A percentile compares a stretch with the other conserved stretches of the same genome.
Evolutionary conservation across 2,113 vertebrate genomes (phyloP).

Genomic region (Mus pahari): DNA sequence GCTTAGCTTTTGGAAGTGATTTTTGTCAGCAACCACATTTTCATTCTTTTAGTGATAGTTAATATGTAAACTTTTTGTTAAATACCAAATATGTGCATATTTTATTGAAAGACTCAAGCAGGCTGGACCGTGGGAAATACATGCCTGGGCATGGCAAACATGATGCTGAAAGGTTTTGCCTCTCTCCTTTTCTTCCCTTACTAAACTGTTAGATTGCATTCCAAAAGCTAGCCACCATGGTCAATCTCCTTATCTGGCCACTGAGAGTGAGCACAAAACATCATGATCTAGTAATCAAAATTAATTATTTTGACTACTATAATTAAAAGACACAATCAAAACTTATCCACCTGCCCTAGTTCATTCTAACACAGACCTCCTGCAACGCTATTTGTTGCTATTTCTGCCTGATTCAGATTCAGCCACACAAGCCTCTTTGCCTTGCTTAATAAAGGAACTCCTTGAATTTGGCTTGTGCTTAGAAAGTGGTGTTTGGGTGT

Average conservation of each 20-base stretch:
- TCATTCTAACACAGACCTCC: not conserved
- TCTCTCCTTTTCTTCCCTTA: not conserved
- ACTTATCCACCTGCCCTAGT: not conserved
- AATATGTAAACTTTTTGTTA: not conserved
- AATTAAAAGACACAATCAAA: not conserved
- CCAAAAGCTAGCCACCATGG: not conserved
- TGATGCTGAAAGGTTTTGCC: not conserved
- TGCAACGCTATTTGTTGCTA: not conserved
- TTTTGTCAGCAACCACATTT: not conserved
- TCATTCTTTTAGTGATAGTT: not conserved
- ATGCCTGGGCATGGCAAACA: not conserved
- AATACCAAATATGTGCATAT: constrained; percentile 18
- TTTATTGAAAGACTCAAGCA: not conserved
- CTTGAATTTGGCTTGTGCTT: not conserved
- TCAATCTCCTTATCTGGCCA: not conserved
- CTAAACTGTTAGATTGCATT: not conserved
- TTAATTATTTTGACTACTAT: not conserved
- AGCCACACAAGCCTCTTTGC: not conserved
- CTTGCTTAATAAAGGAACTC: not conserved
- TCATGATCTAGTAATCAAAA: not conserved
- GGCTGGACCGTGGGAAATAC: not conserved
- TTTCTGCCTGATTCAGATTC: not conserved
- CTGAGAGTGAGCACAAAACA: not conserved
- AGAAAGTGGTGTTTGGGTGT: not conserved
- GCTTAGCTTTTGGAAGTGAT: not conserved